Base-by-base conservation (phyloP, 1,140 invertebrate genomes). In the Conus ventricosus region DNA sequence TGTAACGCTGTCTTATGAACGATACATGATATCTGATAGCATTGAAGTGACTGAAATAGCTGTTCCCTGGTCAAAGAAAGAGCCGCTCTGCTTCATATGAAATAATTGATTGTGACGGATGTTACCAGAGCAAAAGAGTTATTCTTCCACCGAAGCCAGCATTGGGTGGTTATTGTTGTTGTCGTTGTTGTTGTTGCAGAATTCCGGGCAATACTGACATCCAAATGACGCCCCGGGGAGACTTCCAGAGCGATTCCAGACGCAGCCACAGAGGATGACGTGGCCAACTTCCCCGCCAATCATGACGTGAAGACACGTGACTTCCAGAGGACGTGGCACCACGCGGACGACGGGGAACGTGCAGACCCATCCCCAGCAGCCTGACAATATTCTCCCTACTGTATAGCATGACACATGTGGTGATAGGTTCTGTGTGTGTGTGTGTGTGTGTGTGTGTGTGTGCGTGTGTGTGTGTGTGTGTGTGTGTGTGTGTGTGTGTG, bases 191-290 rank as follows among this genome's bases (percentile, higher is more conserved):
- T 1, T 53, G 39, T 53, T 55, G 11, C 81, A 83, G 81, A 83
- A n/a, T 83, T 83, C 81, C 51, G 54, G 23, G 81, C 81, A 10
- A 83, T 83, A 83, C 81, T 83, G 81, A 54, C 81, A 11, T 83
- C 81, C 23, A 83, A 83, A 83, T 83, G n/a, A 57, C 17, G 17
- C 25, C 78, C 7, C 13, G 71, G 1, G 7, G n/a, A 20, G 0
- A 63, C 0, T 63, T 63, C 17, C 60, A 63, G 60, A 63, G 17
- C 60, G 60, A 63, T 63, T 63, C 67, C 67, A 71, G 7, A 71
- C 23, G 6, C 11, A 71, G 67, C 67, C 6, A 39, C n/a, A 7
- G 39, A 78, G 20, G 7, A 27, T 7, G 25, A 11, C 8, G 8
- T 39, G 7, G 39, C 11, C 25, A 39, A 8, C n/a, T 51, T 78